Percentiles rank a stretch among this genome's conserved stretches.
phyloP scores from a whole-genome alignment of 2,113 vertebrate genomes.

The Kobus ellipsiprymnus region DNA sequence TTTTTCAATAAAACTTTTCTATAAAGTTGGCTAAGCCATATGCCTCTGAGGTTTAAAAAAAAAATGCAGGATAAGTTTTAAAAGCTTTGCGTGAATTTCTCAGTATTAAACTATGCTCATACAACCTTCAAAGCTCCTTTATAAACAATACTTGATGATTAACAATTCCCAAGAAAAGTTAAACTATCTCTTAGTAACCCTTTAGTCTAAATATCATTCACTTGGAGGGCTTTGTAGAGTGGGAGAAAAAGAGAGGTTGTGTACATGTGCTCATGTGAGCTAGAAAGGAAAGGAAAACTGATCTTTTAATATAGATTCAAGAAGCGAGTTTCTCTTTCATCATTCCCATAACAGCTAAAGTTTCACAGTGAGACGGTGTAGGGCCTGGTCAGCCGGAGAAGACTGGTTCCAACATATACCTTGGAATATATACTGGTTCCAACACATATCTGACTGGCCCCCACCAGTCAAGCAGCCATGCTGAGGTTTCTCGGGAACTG shows the following conservation, averaged over 20 bases:
- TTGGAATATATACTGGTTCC: not conserved
- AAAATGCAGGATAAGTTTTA: not conserved
- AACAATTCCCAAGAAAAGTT: constrained; percentile 8
- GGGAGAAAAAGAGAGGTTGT: not conserved
- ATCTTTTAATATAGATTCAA: not conserved
- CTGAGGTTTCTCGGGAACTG: not conserved
- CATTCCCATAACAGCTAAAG: not conserved
- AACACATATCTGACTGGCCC: not conserved
- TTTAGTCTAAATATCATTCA: not conserved
- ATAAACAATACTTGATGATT: not conserved
- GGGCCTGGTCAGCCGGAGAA: not conserved
- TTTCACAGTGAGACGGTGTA: not conserved
- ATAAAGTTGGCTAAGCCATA: not conserved
- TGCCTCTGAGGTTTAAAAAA: not conserved
- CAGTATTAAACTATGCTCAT: not conserved
- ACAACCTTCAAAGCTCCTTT: not conserved
- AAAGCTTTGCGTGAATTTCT: not conserved
- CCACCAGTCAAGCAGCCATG: fast-evolving
- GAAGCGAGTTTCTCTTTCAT: not conserved
- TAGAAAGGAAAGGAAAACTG: not conserved
- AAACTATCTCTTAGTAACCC: not conserved
- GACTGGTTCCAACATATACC: not conserved
- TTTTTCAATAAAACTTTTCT: not conserved
- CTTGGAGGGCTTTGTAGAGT: not conserved
- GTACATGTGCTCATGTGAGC: not conserved